Evolutionary conservation across 2,888 invertebrate genomes (phyloP).

Genomic region (Chrysotoxum bicinctum): DNA sequence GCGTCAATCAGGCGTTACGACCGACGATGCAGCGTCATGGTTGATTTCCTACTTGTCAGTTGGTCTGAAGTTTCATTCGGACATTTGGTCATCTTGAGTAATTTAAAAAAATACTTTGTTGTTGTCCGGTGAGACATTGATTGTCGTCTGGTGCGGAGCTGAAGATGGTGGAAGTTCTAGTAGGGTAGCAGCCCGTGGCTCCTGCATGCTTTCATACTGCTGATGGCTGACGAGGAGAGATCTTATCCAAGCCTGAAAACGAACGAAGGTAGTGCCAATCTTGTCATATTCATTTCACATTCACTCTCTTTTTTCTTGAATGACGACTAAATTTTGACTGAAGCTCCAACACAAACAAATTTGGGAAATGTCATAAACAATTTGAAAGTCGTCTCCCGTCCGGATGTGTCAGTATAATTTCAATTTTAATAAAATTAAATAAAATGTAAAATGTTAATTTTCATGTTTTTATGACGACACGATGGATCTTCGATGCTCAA

Average conservation of each 20-base stretch:
- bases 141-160: conserved; percentile 32
- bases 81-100: conserved; percentile 68
- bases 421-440: conserved; percentile 25
- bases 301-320: conserved; percentile 41
- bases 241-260: conserved; percentile 56
- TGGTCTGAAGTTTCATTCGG: conserved; percentile 71
- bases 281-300: conserved; percentile 59
- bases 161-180: conserved; percentile 19
- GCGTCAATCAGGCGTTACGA: conserved; percentile 73
- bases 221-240: conserved; percentile 14
- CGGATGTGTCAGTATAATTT: conserved; percentile 64
- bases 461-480: not conserved
- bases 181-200: conserved; percentile 16
- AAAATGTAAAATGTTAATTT: conserved; percentile 19
- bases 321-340: conserved; percentile 67
- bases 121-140: conserved; percentile 49
- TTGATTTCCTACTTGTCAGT: conserved; percentile 80
- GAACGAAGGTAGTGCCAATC: conserved; percentile 68
- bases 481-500: conserved; percentile 7
- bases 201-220: conserved; percentile 37
- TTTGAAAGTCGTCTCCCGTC: conserved; percentile 57
- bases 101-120: conserved; percentile 37
- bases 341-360: conserved; percentile 32
- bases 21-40: conserved; percentile 79
- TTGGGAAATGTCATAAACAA: conserved; percentile 38